These are phyloP conservation scores for Chrysodeixis includens DNA, from an alignment of 2,888 invertebrate genomes.

Conservation along the genomic window DNA sequence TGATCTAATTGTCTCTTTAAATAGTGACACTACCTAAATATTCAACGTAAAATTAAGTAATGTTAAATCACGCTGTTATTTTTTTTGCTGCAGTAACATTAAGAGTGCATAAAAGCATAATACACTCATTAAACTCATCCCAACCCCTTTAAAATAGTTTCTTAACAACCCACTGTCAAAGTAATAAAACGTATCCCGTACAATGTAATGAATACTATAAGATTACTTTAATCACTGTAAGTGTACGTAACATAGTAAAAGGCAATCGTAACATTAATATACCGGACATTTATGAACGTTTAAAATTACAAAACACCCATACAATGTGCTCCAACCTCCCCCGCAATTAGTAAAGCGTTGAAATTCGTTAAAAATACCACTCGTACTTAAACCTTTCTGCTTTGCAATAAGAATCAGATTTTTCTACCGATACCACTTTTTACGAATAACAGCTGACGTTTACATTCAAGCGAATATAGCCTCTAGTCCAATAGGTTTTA, in stretches of 20 bases:
- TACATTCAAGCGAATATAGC: slow-evolving; percentile 29
- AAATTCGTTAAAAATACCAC: slow-evolving; percentile 53
- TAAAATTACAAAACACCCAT: slow-evolving; percentile 70
- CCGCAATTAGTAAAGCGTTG: slow-evolving; percentile 73
- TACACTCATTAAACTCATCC: neutral
- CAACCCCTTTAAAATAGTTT: neutral
- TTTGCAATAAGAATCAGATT: slow-evolving; percentile 57
- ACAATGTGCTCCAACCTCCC: slow-evolving; percentile 68
- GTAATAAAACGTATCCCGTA: neutral
- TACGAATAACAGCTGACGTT: slow-evolving; percentile 31
- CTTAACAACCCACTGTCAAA: neutral
- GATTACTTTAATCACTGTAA: neutral
- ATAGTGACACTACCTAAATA: too few species aligned
- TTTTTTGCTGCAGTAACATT: too few species aligned
- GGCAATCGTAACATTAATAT: slow-evolving; percentile 55
- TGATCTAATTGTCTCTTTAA: too few species aligned
- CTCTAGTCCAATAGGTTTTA: slow-evolving; percentile 38
- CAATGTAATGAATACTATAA: neutral
- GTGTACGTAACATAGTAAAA: slow-evolving; percentile 30
- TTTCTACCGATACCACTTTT: slow-evolving; percentile 41
- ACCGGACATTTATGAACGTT: slow-evolving; percentile 61
- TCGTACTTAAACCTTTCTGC: slow-evolving; percentile 58
- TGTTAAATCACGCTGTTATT: too few species aligned
- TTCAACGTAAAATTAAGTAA: too few species aligned
- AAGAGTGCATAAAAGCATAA: too few species aligned